Conservation (phyloP, 2,113 vertebrate species). For the Gadus chalcogrammus region DNA sequence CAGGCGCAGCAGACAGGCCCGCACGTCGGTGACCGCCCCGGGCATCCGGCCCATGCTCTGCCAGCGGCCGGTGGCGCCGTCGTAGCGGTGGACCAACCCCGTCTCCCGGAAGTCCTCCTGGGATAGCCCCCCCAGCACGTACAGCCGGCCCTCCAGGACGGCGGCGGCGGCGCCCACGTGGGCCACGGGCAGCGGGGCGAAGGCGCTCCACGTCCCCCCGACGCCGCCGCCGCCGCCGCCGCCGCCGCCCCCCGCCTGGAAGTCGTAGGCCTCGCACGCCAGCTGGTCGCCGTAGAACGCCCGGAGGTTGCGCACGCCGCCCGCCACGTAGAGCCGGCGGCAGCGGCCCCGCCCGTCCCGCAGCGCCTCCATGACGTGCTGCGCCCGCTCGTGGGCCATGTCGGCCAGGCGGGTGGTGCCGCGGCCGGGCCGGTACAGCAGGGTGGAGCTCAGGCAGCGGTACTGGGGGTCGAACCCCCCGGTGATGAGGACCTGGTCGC, state of each 20-base stretch:
- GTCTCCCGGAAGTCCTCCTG: constrained; percentile 71
- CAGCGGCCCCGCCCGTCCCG: neutral
- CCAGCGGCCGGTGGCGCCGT: constrained; percentile 59
- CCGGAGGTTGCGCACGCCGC: constrained; percentile 66
- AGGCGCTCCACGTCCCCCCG: constrained; percentile 55
- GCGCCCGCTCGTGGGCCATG: constrained; percentile 67
- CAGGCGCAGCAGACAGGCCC: constrained; percentile 63
- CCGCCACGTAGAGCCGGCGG: constrained; percentile 58
- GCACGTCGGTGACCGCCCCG: constrained; percentile 66
- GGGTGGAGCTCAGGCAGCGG: constrained; percentile 62
- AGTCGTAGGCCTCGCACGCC: constrained; percentile 67
- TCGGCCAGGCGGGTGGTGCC: constrained; percentile 60
- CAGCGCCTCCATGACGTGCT: constrained; percentile 73
- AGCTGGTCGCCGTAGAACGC: constrained; percentile 68
- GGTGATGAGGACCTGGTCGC: constrained; percentile 66
- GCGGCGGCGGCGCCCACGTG: constrained; percentile 70
- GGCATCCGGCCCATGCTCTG: constrained; percentile 67
- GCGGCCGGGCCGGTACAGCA: constrained; percentile 66
- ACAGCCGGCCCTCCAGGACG: constrained; percentile 69
- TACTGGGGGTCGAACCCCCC: constrained; percentile 72
- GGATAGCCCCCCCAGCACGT: constrained; percentile 71
- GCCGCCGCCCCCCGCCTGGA: no score
- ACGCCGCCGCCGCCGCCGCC: neutral
- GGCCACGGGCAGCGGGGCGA: constrained; percentile 50
- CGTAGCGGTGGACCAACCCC: constrained; percentile 65